Base-by-base conservation (phyloP, 2,113 vertebrate species). In the Petrocephalus microphthalmus region DNA sequence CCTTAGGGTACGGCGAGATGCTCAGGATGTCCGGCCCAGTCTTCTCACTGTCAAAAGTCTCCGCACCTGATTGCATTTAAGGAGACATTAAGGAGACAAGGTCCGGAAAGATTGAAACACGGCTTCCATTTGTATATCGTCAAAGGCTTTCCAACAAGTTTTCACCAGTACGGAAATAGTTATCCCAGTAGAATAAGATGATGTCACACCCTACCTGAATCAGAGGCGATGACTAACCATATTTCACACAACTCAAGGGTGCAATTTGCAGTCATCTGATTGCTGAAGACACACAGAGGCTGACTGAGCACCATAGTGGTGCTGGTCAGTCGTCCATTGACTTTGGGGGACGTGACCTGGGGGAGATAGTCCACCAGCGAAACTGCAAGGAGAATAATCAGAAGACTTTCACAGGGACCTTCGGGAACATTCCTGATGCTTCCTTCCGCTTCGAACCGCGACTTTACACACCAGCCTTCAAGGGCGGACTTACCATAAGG, bases 171-270 rank as follows among this genome's bases (percentile, higher is more conserved):
- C 5, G 64, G 22, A n/a, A 71, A 71, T 25, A n/a, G 22, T 20
- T 64, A n/a, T 2, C n/a, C 29, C 22, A 71, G 25, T 64, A 71
- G 22, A 71, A 71, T 71, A n/a, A 29, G 64, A 29, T 33, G 25
- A 71, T 33, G 22, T 25, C 5, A 10, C 3, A 20, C 29, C 85
- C 13, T 42, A 89, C 89, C 89, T 87, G 89, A 25, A 45, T 54
- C 74, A 87, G 85, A 51, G 57, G 86, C 78, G 25, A 89, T 84
- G 45, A 78, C 53, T 33, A 60, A 51, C 78, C 81, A 89, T 71
- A 87, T 87, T 10, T 89, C 47, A 54, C 54, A 88, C 6, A 56
- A 42, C 47, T 22, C 53, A 11, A 56, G 13, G 5, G 51, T 51
- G 56, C 88, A 78, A 19, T 29, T 17, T 11, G 49, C 17, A 1